Evolutionary conservation across 2,113 vertebrate species (phyloP), one percentile per base, ranked within the genome.

Genomic region (Gymnogyps californianus): DNA sequence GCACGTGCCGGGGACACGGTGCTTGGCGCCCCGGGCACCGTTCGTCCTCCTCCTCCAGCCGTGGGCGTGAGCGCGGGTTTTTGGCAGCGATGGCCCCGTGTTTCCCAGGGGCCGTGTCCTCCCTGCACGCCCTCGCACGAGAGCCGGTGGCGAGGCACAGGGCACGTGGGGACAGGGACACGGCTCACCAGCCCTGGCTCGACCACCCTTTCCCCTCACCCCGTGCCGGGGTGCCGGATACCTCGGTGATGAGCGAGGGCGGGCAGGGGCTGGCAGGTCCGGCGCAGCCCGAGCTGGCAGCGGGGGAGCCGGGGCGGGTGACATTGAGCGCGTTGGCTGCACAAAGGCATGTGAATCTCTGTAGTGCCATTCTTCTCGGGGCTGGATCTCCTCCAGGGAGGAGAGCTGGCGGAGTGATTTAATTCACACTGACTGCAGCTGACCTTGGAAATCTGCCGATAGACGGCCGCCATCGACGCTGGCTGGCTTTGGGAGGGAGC

Each of bases 351-450:
- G 76, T 88, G 95, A 93, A 80, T 94, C 95, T 72, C 75, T 97
- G 95, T 97, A 69, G 77, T 61, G 87, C 82, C 80, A n/a, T 87
- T 42, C 88, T 65, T 91, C 51, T 16, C 78, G 6, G 96, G 96
- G 90, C 98, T 98, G 95, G 91, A 95, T 76, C 84, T 98, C 96
- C 98, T 98, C 97, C 97, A 91, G 98, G 98, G 97, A 98, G 96
- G 96, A 94, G 97, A 96, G 95, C 98, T 96, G 97, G 97, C 40
- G 5, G 92, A 96, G 95, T 98, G 98, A 99, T 97, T 97, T 99
- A 98, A 99, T 99, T 97, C 97, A 64, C 95, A 90, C 96, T 98
- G 99, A 99, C 99, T 98, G 95, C 96, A 80, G 94, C 97, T 99
- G 98, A 99, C 99, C 98, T 99, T 99, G 98, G 97, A 96, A 98